Percentiles rank a stretch among this genome's conserved stretches.
phyloP scores from a whole-genome alignment of 2,113 vertebrate species.

The Sinocyclocheilus rhinocerous region DNA sequence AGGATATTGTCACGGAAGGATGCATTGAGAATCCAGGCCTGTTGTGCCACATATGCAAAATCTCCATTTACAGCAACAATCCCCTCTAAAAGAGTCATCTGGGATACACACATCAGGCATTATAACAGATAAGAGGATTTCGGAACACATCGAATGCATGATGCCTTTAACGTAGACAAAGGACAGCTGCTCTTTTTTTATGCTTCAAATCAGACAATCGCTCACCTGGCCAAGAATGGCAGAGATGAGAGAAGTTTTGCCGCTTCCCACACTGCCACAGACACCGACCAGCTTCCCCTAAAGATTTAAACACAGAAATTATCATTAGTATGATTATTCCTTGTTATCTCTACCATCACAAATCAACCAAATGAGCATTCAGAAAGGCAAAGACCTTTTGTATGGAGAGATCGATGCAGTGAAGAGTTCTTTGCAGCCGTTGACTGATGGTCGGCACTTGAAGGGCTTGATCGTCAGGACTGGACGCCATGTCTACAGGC shows the following conservation, averaged over 20 bases:
- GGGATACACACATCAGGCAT: conserved; percentile 8
- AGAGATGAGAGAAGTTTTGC: conserved; percentile 91
- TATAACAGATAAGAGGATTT: neutral
- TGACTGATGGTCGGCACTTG: conserved; percentile 72
- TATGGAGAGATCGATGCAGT: conserved; percentile 83
- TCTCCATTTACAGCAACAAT: conserved; percentile 82
- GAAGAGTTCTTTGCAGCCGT: conserved; percentile 85
- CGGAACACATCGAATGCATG: neutral
- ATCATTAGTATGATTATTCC: neutral
- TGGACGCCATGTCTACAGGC: conserved; percentile 71
- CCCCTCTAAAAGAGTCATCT: conserved; percentile 90
- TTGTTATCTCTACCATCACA: neutral
- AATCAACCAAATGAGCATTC: neutral
- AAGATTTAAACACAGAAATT: neutral
- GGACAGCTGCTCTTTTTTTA: no score
- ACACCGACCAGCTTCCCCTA: conserved; percentile 91
- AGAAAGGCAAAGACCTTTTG: conserved; percentile 70
- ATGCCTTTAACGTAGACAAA: neutral
- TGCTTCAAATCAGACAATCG: neutral
- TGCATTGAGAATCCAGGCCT: conserved; percentile 93
- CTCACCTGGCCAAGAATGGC: conserved; percentile 92
- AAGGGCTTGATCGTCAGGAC: conserved; percentile 79
- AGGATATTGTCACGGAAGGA: conserved; percentile 91
- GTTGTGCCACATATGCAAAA: conserved; percentile 91
- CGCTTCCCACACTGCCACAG: conserved; percentile 91